Evolutionary conservation across 2,797 vertebrate genomes (phyloP).

Genomic region (Oreochromis mossambicus): DNA sequence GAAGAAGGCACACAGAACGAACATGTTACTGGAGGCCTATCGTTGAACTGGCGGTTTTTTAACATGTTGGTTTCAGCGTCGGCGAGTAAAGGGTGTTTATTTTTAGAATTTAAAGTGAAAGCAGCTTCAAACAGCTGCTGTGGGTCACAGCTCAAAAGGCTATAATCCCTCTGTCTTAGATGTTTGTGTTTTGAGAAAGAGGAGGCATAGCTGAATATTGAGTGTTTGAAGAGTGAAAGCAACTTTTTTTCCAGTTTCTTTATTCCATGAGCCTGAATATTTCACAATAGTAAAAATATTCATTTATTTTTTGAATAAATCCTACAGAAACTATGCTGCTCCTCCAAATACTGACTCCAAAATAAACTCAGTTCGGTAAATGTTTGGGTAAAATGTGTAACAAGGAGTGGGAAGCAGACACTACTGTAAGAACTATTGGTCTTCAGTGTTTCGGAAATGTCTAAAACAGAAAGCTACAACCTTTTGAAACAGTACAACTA

Average conservation of each 20-base stretch:
- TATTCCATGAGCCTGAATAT: background rate
- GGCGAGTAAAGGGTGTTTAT: background rate
- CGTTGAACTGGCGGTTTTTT: background rate
- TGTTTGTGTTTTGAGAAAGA: background rate
- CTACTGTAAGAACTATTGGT: background rate
- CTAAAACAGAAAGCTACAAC: background rate
- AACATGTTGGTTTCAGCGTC: background rate
- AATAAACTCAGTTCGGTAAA: background rate
- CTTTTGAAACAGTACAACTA: background rate
- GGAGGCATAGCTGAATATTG: background rate
- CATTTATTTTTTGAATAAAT: background rate
- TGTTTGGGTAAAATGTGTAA: background rate
- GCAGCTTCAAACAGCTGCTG: background rate
- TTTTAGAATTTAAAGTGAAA: background rate
- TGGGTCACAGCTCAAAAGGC: background rate
- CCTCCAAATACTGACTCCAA: background rate
- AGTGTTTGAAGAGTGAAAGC: background rate
- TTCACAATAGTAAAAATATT: background rate
- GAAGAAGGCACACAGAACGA: background rate
- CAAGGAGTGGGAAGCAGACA: background rate
- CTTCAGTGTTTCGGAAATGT: background rate
- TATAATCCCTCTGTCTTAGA: background rate
- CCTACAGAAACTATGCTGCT: background rate
- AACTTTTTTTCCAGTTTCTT: background rate
- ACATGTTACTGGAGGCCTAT: background rate